A percentile compares a stretch with the other conserved stretches of the same genome.
These are phyloP conservation scores for Ennomos erosarius DNA, from an alignment of 2,888 invertebrate genomes.

Conservation along the genomic window DNA sequence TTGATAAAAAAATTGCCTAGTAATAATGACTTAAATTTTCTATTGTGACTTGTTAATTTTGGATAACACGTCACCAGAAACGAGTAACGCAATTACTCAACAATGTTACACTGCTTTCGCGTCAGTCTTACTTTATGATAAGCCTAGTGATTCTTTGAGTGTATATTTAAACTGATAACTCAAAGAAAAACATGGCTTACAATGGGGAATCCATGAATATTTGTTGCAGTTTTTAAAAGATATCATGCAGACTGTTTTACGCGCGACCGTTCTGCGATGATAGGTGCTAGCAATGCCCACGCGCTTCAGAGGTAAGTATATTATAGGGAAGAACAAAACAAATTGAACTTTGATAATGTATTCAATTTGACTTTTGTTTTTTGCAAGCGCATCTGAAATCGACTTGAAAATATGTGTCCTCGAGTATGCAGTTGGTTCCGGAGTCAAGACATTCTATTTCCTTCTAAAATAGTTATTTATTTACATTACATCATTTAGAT, in stretches of 20 bases:
- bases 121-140: conserved; percentile 39
- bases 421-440: not conserved
- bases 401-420: not conserved
- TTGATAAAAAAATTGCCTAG: no score
- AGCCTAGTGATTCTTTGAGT: conserved; percentile 61
- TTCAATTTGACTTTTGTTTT: conserved; percentile 24
- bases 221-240: conserved; percentile 83
- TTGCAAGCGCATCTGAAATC: conserved; percentile 1
- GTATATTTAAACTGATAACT: conserved; percentile 40
- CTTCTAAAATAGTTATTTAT: not conserved
- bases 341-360: conserved; percentile 20
- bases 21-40: no score
- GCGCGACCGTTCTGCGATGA: conserved; percentile 59
- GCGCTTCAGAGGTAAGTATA: conserved; percentile 71
- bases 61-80: no score
- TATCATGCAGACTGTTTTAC: conserved; percentile 72
- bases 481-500: no score
- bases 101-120: conserved; percentile 14
- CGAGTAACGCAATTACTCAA: no score
- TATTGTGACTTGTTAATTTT: no score
- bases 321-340: conserved; percentile 37
- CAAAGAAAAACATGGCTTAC: conserved; percentile 67
- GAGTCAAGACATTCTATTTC: not conserved
- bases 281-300: conserved; percentile 61
- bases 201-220: conserved; percentile 83